Percentiles rank a stretch among this genome's conserved stretches.
Evolutionary conservation across 2,113 vertebrate genomes (phyloP).

Genomic region (Podarcis muralis): DNA sequence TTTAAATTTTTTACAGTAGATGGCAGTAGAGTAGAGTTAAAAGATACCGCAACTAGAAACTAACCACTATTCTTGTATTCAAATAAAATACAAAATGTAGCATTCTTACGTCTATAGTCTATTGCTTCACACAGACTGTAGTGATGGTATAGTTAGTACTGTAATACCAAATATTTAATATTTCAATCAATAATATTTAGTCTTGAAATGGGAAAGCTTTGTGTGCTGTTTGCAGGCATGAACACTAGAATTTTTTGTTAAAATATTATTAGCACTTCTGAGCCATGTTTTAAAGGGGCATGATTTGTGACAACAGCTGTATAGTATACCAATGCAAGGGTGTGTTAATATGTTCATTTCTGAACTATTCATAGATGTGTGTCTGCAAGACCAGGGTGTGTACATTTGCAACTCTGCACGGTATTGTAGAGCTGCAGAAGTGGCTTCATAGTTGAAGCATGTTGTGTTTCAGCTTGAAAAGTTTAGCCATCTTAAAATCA

Average conservation of each 20-base stretch:
- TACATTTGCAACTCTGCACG: neutral
- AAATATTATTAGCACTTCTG: neutral
- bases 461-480: neutral
- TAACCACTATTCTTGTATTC: neutral
- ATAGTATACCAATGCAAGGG: neutral
- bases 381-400: neutral
- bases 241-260: neutral
- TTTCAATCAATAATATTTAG: neutral
- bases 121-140: neutral
- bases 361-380: neutral
- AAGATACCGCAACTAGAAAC: rapidly evolving
- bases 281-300: rapidly evolving
- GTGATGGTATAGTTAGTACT: neutral
- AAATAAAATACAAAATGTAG: neutral
- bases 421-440: neutral
- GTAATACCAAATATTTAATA: neutral
- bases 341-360: neutral
- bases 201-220: neutral
- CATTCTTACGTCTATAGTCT: neutral
- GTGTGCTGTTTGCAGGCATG: neutral
- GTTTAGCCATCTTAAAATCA: neutral
- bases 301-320: neutral
- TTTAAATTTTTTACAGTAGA: neutral
- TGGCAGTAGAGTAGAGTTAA: constrained; percentile 33
- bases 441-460: neutral